phyloP scores from a whole-genome alignment of 2,797 vertebrate genomes.

The Mus spretus region DNA sequence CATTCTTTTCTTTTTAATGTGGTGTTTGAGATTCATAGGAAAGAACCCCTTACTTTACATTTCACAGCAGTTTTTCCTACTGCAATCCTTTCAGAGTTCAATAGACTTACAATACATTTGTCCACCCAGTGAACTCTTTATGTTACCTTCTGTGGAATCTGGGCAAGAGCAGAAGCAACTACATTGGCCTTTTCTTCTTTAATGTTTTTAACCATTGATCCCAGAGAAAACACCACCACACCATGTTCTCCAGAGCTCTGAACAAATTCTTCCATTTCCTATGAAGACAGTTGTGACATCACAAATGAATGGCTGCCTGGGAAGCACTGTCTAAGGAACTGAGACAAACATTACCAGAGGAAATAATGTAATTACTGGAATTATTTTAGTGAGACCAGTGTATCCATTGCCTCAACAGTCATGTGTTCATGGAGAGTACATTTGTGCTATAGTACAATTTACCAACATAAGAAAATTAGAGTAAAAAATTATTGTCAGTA shows the following conservation, averaged over 20 bases:
- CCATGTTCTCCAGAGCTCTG: slow-evolving; percentile 56
- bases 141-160: slow-evolving; percentile 51
- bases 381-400: not conserved
- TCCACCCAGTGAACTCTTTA: not conserved
- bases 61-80: not conserved
- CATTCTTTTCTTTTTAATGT: not conserved
- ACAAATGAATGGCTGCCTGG: not conserved
- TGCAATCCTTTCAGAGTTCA: not conserved
- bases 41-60: not conserved
- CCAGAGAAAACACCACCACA: slow-evolving; percentile 35
- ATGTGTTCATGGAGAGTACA: not conserved
- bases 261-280: slow-evolving; percentile 57
- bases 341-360: too few species aligned
- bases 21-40: not conserved
- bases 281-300: not conserved
- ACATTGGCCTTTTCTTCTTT: not conserved
- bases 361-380: not conserved
- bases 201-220: slow-evolving; percentile 1
- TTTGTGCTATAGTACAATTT: not conserved
- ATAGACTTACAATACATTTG: not conserved
- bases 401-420: not conserved
- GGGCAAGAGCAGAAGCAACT: not conserved
- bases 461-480: not conserved
- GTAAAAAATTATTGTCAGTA: not conserved
- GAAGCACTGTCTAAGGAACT: not conserved